These are phyloP conservation scores for Selene dorsalis DNA, from an alignment of 2,797 vertebrate genomes.

Conservation along the genomic window DNA sequence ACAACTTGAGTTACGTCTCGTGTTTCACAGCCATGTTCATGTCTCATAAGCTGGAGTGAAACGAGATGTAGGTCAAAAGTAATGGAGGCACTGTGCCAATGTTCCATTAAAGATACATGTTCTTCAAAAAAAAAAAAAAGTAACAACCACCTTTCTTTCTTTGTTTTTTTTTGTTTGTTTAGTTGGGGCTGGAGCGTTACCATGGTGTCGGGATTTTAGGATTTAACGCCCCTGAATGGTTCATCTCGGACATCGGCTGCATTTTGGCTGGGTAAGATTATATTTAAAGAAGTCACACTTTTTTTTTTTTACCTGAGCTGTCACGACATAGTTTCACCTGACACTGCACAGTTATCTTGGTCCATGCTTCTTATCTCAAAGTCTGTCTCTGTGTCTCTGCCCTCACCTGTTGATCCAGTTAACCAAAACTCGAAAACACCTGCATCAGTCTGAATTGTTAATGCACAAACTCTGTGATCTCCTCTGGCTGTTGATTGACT, in stretches of 20 bases:
- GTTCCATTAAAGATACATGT: conserved; percentile 50
- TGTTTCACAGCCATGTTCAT: conserved; percentile 49
- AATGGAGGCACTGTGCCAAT: neutral
- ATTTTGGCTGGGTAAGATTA: conserved; percentile 84
- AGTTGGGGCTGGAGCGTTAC: conserved; percentile 85
- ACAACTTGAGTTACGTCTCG: conserved; percentile 65
- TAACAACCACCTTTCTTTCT: no score
- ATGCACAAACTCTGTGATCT: neutral
- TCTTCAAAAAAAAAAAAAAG: neutral
- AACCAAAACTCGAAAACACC: neutral
- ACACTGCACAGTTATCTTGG: conserved; percentile 1
- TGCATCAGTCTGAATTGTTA: neutral
- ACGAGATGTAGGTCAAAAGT: conserved; percentile 61
- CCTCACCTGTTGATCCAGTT: no score
- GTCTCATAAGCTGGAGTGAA: conserved; percentile 19
- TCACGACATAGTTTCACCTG: neutral
- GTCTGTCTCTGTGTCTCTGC: neutral
- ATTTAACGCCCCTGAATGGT: conserved; percentile 87
- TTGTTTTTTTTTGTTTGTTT: neutral
- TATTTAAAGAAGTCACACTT: neutral
- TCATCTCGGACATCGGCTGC: conserved; percentile 83
- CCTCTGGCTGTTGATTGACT: neutral
- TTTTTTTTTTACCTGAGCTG: neutral
- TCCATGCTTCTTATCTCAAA: conserved; percentile 13
- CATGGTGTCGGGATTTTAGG: conserved; percentile 86